phyloP scores from a whole-genome alignment of 2,888 invertebrate species.

The Meteorus cinctellus region DNA sequence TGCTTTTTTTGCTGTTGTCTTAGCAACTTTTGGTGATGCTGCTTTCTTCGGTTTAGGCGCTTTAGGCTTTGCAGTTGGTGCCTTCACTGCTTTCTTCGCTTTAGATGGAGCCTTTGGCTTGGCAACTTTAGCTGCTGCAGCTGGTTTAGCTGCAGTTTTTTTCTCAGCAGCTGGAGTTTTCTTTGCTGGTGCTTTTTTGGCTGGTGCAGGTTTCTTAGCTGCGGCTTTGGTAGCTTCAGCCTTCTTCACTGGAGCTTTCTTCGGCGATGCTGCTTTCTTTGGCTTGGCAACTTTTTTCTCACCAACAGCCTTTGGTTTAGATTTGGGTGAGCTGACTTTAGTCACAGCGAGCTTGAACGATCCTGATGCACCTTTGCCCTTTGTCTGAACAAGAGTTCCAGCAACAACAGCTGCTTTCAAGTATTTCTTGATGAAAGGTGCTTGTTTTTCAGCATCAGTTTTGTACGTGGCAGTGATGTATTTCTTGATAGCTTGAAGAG shows the following conservation, averaged over 20 bases:
- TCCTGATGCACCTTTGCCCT: constrained; percentile 76
- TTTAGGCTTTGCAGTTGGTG: constrained; percentile 51
- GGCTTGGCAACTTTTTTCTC: constrained; percentile 64
- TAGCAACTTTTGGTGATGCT: constrained; percentile 34
- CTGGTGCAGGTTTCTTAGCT: constrained; percentile 59
- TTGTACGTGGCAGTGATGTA: constrained; percentile 78
- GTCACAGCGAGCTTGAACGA: constrained; percentile 75
- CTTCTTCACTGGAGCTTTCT: constrained; percentile 37
- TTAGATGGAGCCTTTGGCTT: constrained; percentile 45
- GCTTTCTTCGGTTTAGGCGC: constrained; percentile 52
- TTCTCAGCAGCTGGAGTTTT: constrained; percentile 25
- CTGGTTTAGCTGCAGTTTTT: constrained; percentile 40
- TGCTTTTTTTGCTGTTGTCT: constrained; percentile 38
- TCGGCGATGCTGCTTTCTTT: constrained; percentile 57
- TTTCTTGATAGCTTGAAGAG: constrained; percentile 78
- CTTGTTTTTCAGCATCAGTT: constrained; percentile 77
- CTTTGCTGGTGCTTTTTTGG: constrained; percentile 32
- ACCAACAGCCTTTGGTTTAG: constrained; percentile 19
- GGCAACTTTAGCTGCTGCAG: constrained; percentile 49
- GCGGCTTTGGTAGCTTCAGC: constrained; percentile 69
- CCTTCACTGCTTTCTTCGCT: constrained; percentile 39
- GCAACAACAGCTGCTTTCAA: constrained; percentile 76
- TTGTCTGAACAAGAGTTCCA: constrained; percentile 75
- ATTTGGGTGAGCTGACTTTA: constrained; percentile 73
- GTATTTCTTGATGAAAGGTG: constrained; percentile 78